These are phyloP conservation scores for Glaucidium brasilianum DNA, from an alignment of 2,113 vertebrate genomes.

Conservation along the genomic window DNA sequence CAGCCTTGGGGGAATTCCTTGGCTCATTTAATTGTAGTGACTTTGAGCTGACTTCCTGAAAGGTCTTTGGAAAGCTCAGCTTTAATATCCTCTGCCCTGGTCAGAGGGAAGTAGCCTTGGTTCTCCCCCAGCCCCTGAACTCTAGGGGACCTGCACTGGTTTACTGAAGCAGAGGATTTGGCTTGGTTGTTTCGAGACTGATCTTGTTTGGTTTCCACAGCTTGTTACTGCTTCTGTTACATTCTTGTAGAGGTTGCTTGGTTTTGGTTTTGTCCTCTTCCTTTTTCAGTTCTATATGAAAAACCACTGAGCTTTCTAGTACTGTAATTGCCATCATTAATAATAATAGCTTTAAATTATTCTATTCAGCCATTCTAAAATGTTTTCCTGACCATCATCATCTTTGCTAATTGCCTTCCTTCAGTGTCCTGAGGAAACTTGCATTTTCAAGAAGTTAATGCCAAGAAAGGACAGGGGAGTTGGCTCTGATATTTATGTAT, in stretches of 20 bases:
- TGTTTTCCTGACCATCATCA: not conserved
- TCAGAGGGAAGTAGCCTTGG: not conserved
- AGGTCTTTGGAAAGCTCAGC: not conserved
- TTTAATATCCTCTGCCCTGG: conserved; percentile 5
- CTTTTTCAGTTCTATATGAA: not conserved
- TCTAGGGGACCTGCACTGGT: not conserved
- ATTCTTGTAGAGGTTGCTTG: not conserved
- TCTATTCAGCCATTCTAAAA: not conserved
- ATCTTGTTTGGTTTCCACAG: not conserved
- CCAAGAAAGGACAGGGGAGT: not conserved
- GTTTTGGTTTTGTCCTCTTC: not conserved
- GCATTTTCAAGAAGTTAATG: not conserved
- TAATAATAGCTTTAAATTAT: not conserved
- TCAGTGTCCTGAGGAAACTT: not conserved
- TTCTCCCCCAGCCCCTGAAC: not conserved
- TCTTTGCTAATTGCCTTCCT: not conserved
- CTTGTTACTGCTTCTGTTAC: not conserved
- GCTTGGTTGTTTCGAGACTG: not conserved
- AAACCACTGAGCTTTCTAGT: not conserved
- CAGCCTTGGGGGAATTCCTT: not conserved
- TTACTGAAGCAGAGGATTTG: not conserved
- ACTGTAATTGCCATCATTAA: not conserved
- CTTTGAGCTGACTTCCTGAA: not conserved
- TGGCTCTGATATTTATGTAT: not conserved
- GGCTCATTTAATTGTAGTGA: not conserved